phyloP scores from a whole-genome alignment of 2,797 vertebrate genomes.

The Thripadectes ignobilis region DNA sequence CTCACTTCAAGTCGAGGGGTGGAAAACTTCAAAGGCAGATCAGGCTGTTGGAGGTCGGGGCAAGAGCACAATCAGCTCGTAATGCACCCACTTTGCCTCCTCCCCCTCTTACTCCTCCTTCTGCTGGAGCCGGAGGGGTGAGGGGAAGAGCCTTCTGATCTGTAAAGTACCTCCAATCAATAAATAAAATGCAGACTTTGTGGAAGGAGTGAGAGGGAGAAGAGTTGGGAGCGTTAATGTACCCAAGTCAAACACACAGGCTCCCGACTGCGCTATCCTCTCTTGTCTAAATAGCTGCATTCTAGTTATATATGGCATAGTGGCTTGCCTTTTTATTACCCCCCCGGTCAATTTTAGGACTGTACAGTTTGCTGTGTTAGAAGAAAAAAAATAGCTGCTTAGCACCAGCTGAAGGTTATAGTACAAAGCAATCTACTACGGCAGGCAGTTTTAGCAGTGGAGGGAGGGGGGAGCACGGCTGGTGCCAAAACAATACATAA shows the following conservation, averaged over 20 bases:
- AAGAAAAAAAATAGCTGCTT: not conserved
- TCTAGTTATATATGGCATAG: not conserved
- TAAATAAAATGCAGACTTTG: slow-evolving; percentile 48
- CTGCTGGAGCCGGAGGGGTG: not conserved
- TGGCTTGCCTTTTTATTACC: not conserved
- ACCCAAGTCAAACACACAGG: not conserved
- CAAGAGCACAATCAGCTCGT: slow-evolving; percentile 72
- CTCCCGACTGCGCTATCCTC: not conserved
- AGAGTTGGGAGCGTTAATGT: not conserved
- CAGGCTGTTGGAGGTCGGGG: slow-evolving; percentile 78
- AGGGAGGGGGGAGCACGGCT: not conserved
- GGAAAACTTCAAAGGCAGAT: slow-evolving; percentile 81
- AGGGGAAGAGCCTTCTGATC: slow-evolving; percentile 38
- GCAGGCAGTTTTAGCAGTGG: not conserved
- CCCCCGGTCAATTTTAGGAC: not conserved
- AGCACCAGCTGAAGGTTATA: not conserved
- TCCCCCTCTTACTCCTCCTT: slow-evolving; percentile 25
- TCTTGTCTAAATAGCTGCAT: not conserved
- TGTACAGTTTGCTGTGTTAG: not conserved
- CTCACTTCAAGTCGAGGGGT: slow-evolving; percentile 79
- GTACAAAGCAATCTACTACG: not conserved
- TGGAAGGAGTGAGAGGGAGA: not conserved
- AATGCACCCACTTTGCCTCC: slow-evolving; percentile 55
- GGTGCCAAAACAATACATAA: not conserved
- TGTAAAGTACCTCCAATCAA: slow-evolving; percentile 8